A percentile compares a stretch with the other conserved stretches of the same genome.
phyloP scores from a whole-genome alignment of 2,888 invertebrate genomes.

The Meloe dianella region DNA sequence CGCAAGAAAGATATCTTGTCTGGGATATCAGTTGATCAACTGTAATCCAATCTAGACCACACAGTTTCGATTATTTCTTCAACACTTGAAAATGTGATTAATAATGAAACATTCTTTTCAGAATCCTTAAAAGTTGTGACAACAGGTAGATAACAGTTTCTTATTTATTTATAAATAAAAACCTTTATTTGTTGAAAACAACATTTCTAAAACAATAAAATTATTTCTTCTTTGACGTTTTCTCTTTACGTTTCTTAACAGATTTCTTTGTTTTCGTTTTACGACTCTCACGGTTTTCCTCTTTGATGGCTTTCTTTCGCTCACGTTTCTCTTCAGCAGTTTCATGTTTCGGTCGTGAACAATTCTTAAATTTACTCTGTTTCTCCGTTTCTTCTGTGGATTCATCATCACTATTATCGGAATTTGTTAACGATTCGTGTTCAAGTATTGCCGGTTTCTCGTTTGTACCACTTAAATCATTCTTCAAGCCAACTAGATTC shows the following conservation, averaged over 20 bases:
- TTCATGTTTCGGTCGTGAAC: slow-evolving; percentile 78
- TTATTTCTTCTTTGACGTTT: slow-evolving; percentile 59
- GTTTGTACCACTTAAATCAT: slow-evolving; percentile 77
- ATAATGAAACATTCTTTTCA: too few relatives aligned
- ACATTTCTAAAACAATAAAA: too few relatives aligned
- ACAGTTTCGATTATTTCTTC: too few relatives aligned
- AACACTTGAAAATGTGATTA: too few relatives aligned
- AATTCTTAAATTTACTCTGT: slow-evolving; percentile 66
- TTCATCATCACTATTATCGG: slow-evolving; percentile 50
- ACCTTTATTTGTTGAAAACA: not conserved
- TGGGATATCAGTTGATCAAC: too few relatives aligned
- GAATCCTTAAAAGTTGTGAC: too few relatives aligned
- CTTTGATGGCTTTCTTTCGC: slow-evolving; percentile 88
- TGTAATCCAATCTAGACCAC: too few relatives aligned
- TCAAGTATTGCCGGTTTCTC: slow-evolving; percentile 70
- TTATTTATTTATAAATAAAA: too few relatives aligned
- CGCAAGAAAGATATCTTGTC: too few relatives aligned
- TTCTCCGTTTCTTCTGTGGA: slow-evolving; percentile 46
- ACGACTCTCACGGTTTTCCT: slow-evolving; percentile 85
- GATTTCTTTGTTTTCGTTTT: slow-evolving; percentile 92
- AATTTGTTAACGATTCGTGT: slow-evolving; percentile 53
- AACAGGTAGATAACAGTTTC: too few relatives aligned
- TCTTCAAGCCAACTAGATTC: slow-evolving; percentile 83
- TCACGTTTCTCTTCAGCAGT: slow-evolving; percentile 80
- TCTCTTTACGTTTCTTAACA: slow-evolving; percentile 88